Conservation (phyloP, 2,888 invertebrate genomes). For the Volucella bombylans region DNA sequence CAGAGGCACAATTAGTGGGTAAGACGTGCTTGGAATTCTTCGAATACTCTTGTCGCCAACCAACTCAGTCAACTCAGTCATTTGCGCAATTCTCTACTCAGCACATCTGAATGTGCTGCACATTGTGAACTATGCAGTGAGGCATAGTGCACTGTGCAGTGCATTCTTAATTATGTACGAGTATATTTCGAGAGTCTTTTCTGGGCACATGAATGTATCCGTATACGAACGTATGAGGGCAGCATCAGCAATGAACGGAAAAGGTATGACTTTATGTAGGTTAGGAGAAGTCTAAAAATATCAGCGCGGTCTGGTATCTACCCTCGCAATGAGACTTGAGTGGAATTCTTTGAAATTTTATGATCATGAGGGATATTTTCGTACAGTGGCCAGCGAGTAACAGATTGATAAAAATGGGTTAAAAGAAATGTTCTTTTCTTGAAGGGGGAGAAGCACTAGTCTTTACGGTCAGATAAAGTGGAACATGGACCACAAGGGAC, state of each 20-base stretch:
- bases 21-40: conserved; percentile 67
- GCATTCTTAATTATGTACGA: conserved; percentile 57
- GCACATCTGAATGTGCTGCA: too few relatives aligned
- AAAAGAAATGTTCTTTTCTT: too few relatives aligned
- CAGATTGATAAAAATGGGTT: too few relatives aligned
- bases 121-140: conserved; percentile 14
- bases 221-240: conserved; percentile 10
- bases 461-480: too few relatives aligned
- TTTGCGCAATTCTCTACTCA: conserved; percentile 33
- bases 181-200: conserved; percentile 29
- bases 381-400: too few relatives aligned
- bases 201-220: conserved; percentile 18
- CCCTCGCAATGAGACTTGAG: background rate
- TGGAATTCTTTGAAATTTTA: conserved; percentile 2
- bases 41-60: conserved; percentile 48
- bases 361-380: background rate
- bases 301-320: background rate
- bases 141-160: conserved; percentile 36
- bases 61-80: conserved; percentile 16
- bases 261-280: conserved; percentile 24
- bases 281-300: conserved; percentile 33
- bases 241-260: conserved; percentile 5
- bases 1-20: conserved; percentile 50
- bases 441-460: too few relatives aligned
- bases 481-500: too few relatives aligned